These are phyloP conservation scores for Hypomesus transpacificus DNA, from an alignment of 2,113 vertebrate genomes.

Conservation along the genomic window DNA sequence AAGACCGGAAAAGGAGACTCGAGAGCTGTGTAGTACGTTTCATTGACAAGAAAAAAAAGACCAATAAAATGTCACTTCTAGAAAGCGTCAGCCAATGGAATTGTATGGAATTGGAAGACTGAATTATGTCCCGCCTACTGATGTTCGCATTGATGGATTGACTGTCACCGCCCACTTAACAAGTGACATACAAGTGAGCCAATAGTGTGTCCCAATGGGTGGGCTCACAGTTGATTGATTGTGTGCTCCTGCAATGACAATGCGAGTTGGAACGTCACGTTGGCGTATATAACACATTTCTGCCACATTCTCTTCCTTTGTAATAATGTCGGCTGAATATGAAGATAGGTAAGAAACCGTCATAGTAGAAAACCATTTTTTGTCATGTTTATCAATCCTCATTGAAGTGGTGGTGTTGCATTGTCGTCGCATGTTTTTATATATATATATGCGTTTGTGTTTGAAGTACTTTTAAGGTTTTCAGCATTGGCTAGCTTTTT, in stretches of 20 bases:
- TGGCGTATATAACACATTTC: constrained; percentile 70
- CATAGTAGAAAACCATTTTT: rapidly evolving
- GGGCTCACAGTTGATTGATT: constrained; percentile 54
- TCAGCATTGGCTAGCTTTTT: too few relatives aligned
- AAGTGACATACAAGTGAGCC: constrained; percentile 12
- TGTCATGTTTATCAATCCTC: not conserved
- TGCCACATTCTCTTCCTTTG: constrained; percentile 69
- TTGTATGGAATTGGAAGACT: not conserved
- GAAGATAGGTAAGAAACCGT: constrained; percentile 70
- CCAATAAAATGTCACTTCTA: constrained; percentile 21
- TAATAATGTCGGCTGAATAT: constrained; percentile 78
- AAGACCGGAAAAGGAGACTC: not conserved
- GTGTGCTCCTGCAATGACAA: constrained; percentile 56
- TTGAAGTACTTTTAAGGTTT: too few relatives aligned
- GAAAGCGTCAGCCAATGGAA: constrained; percentile 18
- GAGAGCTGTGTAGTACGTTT: not conserved
- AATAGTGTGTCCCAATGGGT: constrained; percentile 40
- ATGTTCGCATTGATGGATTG: not conserved
- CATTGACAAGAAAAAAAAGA: not conserved
- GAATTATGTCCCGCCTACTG: not conserved
- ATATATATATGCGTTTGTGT: too few relatives aligned
- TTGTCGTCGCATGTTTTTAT: too few relatives aligned
- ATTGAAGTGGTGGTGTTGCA: not conserved
- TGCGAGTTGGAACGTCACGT: constrained; percentile 23
- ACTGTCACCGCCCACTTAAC: not conserved